phyloP scores from a whole-genome alignment of 2,113 vertebrate species.

The Leuciscus idus region DNA sequence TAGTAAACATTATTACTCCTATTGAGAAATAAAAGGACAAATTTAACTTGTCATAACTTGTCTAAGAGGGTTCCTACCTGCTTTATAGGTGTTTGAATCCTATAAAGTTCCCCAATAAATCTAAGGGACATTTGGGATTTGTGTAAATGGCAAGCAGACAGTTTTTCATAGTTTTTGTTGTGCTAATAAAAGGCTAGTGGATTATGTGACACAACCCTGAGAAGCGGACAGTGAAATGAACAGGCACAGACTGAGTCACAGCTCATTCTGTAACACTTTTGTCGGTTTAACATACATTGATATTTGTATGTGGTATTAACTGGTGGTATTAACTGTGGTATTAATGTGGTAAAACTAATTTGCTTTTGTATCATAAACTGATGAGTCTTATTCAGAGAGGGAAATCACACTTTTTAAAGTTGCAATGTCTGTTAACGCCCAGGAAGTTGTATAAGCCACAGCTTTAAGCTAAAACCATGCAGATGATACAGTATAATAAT shows the following conservation, averaged over 20 bases:
- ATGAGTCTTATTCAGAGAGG: neutral
- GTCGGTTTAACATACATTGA: neutral
- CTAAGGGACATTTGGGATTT: constrained; percentile 45
- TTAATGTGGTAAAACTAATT: neutral
- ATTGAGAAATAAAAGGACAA: too few relatives aligned
- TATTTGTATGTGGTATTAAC: constrained; percentile 6
- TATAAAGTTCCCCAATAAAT: constrained; percentile 36
- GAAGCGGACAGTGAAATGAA: constrained; percentile 39
- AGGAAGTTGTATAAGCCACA: constrained; percentile 4
- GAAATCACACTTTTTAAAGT: neutral
- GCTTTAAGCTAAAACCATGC: neutral
- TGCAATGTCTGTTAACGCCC: neutral
- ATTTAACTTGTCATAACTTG: too few relatives aligned
- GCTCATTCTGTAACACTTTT: constrained; percentile 10
- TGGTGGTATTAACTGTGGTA: neutral
- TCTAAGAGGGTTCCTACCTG: neutral
- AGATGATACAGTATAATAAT: neutral
- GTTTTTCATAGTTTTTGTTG: constrained; percentile 32
- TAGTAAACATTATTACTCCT: too few relatives aligned
- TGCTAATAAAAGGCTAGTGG: constrained; percentile 46
- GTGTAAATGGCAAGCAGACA: constrained; percentile 20
- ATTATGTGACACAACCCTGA: constrained; percentile 37
- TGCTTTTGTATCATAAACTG: neutral
- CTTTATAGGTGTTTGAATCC: neutral
- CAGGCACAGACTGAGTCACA: constrained; percentile 39